phyloP scores from a whole-genome alignment of 1,140 invertebrate genomes.

The Homarus americanus region DNA sequence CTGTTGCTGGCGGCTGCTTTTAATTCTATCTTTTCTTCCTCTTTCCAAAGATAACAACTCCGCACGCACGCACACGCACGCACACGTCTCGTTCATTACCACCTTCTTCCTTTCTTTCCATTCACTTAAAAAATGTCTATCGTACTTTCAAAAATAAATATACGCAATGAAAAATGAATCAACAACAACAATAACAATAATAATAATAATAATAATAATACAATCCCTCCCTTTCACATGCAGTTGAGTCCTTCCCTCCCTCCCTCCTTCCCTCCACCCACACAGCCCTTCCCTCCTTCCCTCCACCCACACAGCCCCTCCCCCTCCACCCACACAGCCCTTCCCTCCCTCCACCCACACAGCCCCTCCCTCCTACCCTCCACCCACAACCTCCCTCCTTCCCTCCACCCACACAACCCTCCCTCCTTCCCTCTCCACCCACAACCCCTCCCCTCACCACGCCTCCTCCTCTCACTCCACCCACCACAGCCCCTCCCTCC shows the following conservation, averaged over 20 bases:
- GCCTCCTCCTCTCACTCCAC: not conserved
- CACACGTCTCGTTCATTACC: too few relatives aligned
- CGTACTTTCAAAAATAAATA: too few relatives aligned
- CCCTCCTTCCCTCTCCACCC: not conserved
- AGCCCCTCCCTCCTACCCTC: not conserved
- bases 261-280: too few relatives aligned
- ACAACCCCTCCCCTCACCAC: not conserved
- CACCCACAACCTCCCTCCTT: not conserved
- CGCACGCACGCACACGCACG: too few relatives aligned
- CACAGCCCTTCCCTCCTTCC: not conserved
- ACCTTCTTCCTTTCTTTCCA: too few relatives aligned
- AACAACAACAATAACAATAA: too few relatives aligned
- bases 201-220: too few relatives aligned
- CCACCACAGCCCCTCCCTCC: not conserved
- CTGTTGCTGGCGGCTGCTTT: not conserved
- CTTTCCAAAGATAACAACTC: not conserved
- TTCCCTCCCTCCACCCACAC: not conserved
- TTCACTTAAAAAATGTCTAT: too few relatives aligned
- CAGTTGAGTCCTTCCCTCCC: too few relatives aligned
- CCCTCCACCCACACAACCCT: not conserved
- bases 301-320: not conserved
- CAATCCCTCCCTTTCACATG: too few relatives aligned
- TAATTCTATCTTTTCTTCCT: not conserved
- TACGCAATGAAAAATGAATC: too few relatives aligned
- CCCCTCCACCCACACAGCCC: not conserved